These are phyloP conservation scores for Trochalopteron elliotii DNA, from an alignment of 2,113 vertebrate genomes.

Conservation along the genomic window DNA sequence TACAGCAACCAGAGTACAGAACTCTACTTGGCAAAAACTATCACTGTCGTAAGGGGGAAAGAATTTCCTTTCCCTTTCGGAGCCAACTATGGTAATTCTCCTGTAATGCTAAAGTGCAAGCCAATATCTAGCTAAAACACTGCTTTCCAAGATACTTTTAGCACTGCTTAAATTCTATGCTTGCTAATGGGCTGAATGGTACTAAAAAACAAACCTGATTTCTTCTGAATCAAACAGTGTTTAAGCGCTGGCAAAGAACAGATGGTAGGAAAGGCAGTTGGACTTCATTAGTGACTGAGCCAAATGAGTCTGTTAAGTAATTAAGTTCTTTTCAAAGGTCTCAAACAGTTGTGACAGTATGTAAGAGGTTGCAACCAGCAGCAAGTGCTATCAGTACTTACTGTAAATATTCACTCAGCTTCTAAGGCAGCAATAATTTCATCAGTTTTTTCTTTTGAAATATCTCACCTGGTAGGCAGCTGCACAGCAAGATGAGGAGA, in stretches of 20 bases:
- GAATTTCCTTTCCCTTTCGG: background rate
- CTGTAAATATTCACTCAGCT: background rate
- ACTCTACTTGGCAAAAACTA: slow-evolving; percentile 22
- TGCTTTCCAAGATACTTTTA: background rate
- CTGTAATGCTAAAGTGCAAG: background rate
- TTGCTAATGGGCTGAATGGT: background rate
- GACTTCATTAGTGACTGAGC: background rate
- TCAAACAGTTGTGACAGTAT: background rate
- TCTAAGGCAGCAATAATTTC: background rate
- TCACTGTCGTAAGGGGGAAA: slow-evolving; percentile 23
- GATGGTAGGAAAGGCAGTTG: background rate
- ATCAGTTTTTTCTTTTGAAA: background rate
- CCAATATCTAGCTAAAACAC: background rate
- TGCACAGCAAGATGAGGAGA: slow-evolving; percentile 92
- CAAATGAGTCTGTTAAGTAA: background rate
- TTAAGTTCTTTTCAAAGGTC: background rate
- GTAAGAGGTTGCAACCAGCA: background rate
- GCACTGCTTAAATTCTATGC: background rate
- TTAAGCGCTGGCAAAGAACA: background rate
- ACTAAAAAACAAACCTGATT: background rate
- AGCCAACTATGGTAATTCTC: background rate
- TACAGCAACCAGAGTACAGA: background rate
- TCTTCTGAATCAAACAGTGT: background rate
- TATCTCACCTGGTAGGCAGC: slow-evolving; percentile 86
- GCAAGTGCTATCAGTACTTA: background rate